Evolutionary conservation across 2,888 invertebrate genomes (phyloP).

Genomic region (Epiblema foenella): DNA sequence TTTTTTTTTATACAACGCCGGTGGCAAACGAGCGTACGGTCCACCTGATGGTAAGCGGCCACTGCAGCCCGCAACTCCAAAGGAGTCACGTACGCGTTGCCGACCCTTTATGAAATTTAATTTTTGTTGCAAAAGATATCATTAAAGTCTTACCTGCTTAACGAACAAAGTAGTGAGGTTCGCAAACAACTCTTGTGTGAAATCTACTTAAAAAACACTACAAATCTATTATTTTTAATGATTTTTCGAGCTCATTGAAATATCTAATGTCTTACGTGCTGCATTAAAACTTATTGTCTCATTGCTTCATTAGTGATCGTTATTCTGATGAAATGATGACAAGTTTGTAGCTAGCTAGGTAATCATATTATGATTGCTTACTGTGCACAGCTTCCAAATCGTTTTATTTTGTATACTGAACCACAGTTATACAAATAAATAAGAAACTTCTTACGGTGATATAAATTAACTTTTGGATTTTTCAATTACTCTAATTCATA

Average conservation of each 20-base stretch:
- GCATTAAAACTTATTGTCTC: background rate
- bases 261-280: constrained; percentile 32
- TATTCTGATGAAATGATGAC: background rate
- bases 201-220: constrained; percentile 31
- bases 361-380: constrained; percentile 3
- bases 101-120: too few relatives aligned
- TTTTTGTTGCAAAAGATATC: constrained; percentile 16
- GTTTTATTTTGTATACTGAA: background rate
- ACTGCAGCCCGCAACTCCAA: too few relatives aligned
- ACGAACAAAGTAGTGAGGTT: constrained; percentile 21
- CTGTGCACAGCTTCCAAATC: constrained; percentile 1
- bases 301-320: background rate
- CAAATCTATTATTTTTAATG: constrained; percentile 9
- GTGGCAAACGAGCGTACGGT: too few relatives aligned
- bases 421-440: background rate
- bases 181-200: constrained; percentile 30
- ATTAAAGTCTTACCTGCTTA: constrained; percentile 24
- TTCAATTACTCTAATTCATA: background rate
- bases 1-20: too few relatives aligned
- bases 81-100: too few relatives aligned
- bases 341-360: background rate
- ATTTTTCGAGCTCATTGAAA: background rate
- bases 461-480: too few relatives aligned
- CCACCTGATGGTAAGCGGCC: too few relatives aligned
- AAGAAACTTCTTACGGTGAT: background rate